Evolutionary conservation across 2,888 invertebrate species (phyloP), one percentile per base, ranked within the genome.

Genomic region (Carcina quercana): DNA sequence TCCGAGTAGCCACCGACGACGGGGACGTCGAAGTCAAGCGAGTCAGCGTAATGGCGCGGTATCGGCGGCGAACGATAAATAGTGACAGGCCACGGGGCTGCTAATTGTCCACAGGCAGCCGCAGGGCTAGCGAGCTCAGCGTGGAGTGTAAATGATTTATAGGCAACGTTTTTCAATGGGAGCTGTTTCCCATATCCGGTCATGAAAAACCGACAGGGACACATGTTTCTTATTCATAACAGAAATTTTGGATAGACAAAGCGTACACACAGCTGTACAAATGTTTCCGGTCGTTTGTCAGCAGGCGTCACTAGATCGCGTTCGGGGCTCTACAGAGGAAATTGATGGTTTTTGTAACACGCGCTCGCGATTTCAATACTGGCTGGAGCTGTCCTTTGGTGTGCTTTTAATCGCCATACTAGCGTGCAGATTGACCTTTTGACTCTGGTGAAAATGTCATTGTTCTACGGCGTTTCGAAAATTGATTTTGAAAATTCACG

Each of bases 221-320:
- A 49, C 42, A 59, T 47, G 43, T 36, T 33, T 25, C 40, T 44
- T 45, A 47, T 53, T 49, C 38, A 54, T 53, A 47, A 54, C 53
- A 35, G 37, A 31, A 42, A 38, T 45, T 45, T 43, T 38, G 19
- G 10, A 35, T 40, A 44, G 43, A 38, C 31, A 38, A 43, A 42
- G 38, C 35, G 37, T 36, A 30, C 34, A 30, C 41, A 30, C 45
- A 26, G 19, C 22, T 32, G 22, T 29, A 48, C 47, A 50, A 52
- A 56, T 54, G 52, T 58, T 58, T 52, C 47, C 31, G 38, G 43
- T 45, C 50, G 55, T 60, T 54, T 54, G 57, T 58, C 53, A 55
- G 21, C n/a, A n/a, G 8, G 26, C 43, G 52, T 45, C 42, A 54
- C 41, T 32, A 43, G 47, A 52, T 48, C 49, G 40, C 25, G 17